phyloP scores from a whole-genome alignment of 2,113 vertebrate genomes.

The Eulacestoma nigropectus region DNA sequence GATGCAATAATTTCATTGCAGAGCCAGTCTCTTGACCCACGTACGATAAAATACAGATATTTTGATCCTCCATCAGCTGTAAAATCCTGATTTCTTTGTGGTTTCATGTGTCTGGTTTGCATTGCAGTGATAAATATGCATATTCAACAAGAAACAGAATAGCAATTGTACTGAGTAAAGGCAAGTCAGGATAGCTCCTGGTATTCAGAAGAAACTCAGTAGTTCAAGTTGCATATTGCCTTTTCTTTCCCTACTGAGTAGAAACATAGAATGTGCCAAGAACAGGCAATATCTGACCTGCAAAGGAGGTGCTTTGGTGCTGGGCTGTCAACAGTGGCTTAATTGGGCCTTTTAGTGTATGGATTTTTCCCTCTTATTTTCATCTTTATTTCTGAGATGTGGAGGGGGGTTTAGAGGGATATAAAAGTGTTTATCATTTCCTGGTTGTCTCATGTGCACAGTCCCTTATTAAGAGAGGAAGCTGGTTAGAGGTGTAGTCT shows the following conservation, averaged over 20 bases:
- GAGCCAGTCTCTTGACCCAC: neutral
- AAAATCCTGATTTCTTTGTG: neutral
- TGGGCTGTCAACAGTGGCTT: neutral
- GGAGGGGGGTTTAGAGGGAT: neutral
- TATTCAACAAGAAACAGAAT: neutral
- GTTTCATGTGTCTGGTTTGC: neutral
- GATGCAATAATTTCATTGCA: neutral
- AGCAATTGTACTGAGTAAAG: neutral
- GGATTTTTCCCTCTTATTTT: accelerated
- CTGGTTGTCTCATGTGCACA: neutral
- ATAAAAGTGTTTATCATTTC: neutral
- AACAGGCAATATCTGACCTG: neutral
- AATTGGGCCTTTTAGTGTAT: neutral
- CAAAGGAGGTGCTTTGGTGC: neutral
- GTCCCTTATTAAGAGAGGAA: neutral
- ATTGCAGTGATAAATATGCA: neutral
- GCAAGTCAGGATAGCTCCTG: neutral
- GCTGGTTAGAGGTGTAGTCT: neutral
- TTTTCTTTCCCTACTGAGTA: neutral
- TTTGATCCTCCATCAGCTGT: neutral
- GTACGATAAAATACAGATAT: neutral
- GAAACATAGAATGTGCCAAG: neutral
- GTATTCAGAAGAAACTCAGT: neutral
- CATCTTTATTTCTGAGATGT: neutral
- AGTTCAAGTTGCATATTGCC: neutral